Percentiles rank a stretch among this genome's conserved stretches.
phyloP scores from a whole-genome alignment of 2,797 vertebrate genomes.

The Babyrousa celebensis region DNA sequence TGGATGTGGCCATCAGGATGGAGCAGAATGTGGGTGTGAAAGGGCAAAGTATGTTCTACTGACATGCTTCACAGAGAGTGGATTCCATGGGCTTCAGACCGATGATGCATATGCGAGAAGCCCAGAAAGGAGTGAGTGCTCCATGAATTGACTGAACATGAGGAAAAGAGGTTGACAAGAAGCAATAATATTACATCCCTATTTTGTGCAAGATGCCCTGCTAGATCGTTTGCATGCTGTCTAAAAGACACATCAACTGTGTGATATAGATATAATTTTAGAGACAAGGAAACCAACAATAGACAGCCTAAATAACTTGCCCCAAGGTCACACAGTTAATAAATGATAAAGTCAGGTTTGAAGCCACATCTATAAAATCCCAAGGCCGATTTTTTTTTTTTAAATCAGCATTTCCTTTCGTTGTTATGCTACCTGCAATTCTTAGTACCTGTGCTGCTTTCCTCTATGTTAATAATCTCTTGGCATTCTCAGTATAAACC shows the following conservation, averaged over 20 bases:
- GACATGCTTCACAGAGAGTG: not conserved
- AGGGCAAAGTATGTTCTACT: not conserved
- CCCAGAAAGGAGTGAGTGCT: not conserved
- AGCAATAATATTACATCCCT: not conserved
- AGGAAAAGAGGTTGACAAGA: not conserved
- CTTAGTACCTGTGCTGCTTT: slow-evolving; percentile 10
- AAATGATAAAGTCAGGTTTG: not conserved
- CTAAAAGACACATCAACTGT: not conserved
- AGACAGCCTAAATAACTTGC: not conserved
- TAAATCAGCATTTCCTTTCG: slow-evolving; percentile 16
- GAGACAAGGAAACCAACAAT: slow-evolving; percentile 31
- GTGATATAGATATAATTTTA: not conserved
- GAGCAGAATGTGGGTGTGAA: not conserved
- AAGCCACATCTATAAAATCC: not conserved
- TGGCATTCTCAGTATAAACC: slow-evolving; percentile 3
- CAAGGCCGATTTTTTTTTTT: not conserved
- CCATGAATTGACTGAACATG: not conserved
- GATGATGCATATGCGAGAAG: not conserved
- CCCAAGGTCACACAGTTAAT: slow-evolving; percentile 23
- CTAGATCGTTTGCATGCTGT: slow-evolving; percentile 39
- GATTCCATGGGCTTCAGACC: not conserved
- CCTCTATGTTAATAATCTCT: slow-evolving; percentile 4
- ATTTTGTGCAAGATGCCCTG: not conserved
- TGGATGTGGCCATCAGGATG: not conserved
- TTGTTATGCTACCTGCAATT: slow-evolving; percentile 31